Percentiles rank a stretch among this genome's conserved stretches.
These are phyloP conservation scores for Physella acuta DNA, from an alignment of 1,140 invertebrate genomes.

Conservation along the genomic window DNA sequence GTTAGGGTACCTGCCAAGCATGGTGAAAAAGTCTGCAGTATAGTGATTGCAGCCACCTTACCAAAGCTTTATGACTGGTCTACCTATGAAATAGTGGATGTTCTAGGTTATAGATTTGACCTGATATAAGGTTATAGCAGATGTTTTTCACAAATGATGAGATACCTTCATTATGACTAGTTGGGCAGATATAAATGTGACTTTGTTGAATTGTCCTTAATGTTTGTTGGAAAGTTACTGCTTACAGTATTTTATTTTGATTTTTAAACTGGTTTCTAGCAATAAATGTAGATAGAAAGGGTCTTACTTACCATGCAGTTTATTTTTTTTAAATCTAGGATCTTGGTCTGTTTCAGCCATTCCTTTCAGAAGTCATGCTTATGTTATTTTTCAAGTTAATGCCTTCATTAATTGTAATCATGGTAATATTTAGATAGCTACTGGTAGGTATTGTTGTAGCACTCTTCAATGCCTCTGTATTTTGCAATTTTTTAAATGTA, in stretches of 20 bases:
- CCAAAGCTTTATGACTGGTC: background rate
- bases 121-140: background rate
- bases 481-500: background rate
- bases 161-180: background rate
- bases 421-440: background rate
- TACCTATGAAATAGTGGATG: background rate
- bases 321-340: too few relatives aligned
- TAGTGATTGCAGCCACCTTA: background rate
- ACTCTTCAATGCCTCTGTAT: background rate
- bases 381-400: too few relatives aligned
- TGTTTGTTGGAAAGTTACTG: too few relatives aligned
- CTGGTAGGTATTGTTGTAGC: background rate
- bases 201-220: background rate
- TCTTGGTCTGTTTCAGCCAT: too few relatives aligned
- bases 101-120: background rate
- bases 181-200: background rate
- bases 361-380: too few relatives aligned
- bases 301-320: too few relatives aligned
- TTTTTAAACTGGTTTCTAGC: too few relatives aligned
- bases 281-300: too few relatives aligned
- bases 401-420: too few relatives aligned
- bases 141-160: background rate
- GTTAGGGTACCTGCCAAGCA: background rate
- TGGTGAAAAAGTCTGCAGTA: background rate
- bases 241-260: too few relatives aligned